A percentile compares a stretch with the other conserved stretches of the same genome.
Conservation (phyloP, 1,140 invertebrate species). For the Leptinotarsa texana region DNA sequence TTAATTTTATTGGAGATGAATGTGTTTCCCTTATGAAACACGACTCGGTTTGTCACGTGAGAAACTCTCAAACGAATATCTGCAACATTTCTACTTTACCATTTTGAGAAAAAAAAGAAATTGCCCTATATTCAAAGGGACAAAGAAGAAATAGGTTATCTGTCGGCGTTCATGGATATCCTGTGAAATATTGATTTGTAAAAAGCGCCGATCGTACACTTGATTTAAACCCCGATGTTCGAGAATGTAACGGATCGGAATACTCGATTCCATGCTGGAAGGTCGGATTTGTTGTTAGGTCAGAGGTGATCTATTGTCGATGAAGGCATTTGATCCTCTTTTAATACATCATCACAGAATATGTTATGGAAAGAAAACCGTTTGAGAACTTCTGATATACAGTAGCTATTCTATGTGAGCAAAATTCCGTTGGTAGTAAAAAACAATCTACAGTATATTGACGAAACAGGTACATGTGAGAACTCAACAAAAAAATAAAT, state of each 20-base stretch:
- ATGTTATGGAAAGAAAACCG: too few relatives aligned
- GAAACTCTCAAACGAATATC: background rate
- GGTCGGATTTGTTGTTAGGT: background rate
- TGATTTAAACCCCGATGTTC: conserved; percentile 11
- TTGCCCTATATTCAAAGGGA: background rate
- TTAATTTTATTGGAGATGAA: too few relatives aligned
- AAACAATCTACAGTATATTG: too few relatives aligned
- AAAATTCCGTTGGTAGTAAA: too few relatives aligned
- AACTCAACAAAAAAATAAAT: too few relatives aligned
- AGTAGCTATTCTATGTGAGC: too few relatives aligned
- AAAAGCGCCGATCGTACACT: conserved; percentile 3
- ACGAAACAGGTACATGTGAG: too few relatives aligned
- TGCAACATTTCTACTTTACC: background rate
- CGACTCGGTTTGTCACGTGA: background rate
- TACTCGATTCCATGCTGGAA: background rate
- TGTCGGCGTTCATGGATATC: conserved; percentile 15
- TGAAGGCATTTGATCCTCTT: too few relatives aligned
- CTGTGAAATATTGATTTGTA: conserved; percentile 17
- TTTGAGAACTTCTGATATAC: too few relatives aligned
- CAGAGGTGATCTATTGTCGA: too few relatives aligned
- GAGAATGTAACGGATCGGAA: conserved; percentile 11
- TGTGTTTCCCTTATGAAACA: too few relatives aligned
- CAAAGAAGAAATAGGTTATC: conserved; percentile 20
- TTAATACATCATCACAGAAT: too few relatives aligned
- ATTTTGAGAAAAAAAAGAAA: background rate